Evolutionary conservation across 1,140 invertebrate species (phyloP), one percentile per base, ranked within the genome.

Genomic region (Micrasema minimum): DNA sequence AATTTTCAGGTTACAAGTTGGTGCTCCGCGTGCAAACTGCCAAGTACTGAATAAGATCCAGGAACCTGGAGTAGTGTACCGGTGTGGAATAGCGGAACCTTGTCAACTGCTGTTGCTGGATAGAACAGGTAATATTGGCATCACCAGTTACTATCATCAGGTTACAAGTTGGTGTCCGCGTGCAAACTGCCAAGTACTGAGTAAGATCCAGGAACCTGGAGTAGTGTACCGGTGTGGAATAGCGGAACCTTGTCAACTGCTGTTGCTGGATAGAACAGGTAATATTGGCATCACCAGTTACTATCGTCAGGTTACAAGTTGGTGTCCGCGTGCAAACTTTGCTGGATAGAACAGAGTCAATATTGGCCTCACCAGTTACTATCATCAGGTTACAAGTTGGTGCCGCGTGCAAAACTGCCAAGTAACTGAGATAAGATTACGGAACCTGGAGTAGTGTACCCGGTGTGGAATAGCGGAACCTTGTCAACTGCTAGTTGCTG

Each of bases 21-120:
- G 80, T 22, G 80, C 79, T 38, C 80, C 80, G 2, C 76, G 71
- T 46, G 76, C 72, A 11, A 80, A 80, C 72, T 67, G 69, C 75
- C 68, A 76, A 16, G 46, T 2, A 14, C 0, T 23, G 57, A 71
- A 18, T 2, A 59, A 51, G 16, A 31, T 69, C 5, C 14, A 26
- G 12, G 77, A 81, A 62, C 79, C 78, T 0, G 80, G 80, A 26
- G 14, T 77, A 2, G 73, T 76, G 12, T 81, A 77, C 61, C 68
- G 75, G 6, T 80, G 79, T 50, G 1, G 0, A 16, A 23, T 78
- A 2, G 14, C 18, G 18, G 59, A 38, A 22, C 18, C 16, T n/a
- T 75, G 73, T 53, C n/a, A 46, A 55, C 14, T 23, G 11, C 35
- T 69, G 55, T 3, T 20, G 9, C 35, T 72, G 2, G 69, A 71